Evolutionary conservation across 92 coral and sea anemone genomes (phyloP), one percentile per base, ranked within the genome.

Genomic region (Phenganax subtilis): DNA sequence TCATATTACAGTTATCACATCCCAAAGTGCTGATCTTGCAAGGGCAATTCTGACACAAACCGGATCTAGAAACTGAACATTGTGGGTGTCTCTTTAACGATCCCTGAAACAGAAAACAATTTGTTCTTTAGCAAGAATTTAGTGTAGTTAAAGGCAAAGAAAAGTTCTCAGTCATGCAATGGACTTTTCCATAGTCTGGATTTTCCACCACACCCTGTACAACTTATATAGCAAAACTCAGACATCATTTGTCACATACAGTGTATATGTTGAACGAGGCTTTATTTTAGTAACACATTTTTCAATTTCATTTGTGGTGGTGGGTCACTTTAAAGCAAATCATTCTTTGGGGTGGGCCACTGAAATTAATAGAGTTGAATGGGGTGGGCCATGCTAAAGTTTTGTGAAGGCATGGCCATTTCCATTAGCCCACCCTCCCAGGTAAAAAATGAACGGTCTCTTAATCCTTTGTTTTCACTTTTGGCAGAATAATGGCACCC

Each of bases 331-430:
- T 6, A 37, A 62, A 62, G 28, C 8, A 62, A 62, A 6, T 62
- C 29, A 62, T 62, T 62, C 31, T n/a, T 62, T 12, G 29, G 69
- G 29, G 69, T 62, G 69, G 69, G 6, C 69, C 25, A 62, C 69
- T 62, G 29, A 37, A 62, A 62, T 17, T 62, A 62, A 62, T 62
- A 17, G 69, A 62, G 69, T 62, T 62, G 69, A 12, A 62, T 2
- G 69, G 69, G 69, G 69, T 62, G 69, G 69, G 69, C 69, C 28
- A 62, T 62, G 69, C 69, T 12, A 62, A 62, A 62, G 29, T 62
- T 62, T 62, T 62, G 28, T 62, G 69, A 62, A 62, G 69, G 69
- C 69, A 62, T 62, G 28, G 10, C 65, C 20, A 59, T 3, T 59
- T 59, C 6, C 65, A 59, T 27, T 27, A 59, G 16, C 65, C 65